Percentiles rank a stretch among this genome's conserved stretches.
Conservation (phyloP, 2,797 vertebrate species). For the Gobio occitaniae region DNA sequence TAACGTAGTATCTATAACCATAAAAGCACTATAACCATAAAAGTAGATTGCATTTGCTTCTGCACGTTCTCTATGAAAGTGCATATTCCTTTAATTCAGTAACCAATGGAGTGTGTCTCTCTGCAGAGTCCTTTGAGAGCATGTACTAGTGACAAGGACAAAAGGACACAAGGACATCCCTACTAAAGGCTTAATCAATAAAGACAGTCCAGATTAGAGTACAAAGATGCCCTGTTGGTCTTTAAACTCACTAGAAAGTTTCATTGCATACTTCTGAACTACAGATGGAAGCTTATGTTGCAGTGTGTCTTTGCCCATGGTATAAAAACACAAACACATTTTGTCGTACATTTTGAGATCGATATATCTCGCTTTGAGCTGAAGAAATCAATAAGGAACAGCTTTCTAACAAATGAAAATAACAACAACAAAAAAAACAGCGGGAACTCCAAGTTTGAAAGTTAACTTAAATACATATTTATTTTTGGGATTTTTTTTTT, state of each 20-base stretch:
- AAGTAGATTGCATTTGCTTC: neutral
- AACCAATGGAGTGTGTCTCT: conserved; percentile 20
- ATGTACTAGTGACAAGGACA: conserved; percentile 9
- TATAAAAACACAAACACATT: neutral
- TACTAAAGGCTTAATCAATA: conserved; percentile 14
- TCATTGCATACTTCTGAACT: neutral
- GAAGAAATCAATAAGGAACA: conserved; percentile 20
- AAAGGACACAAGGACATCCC: conserved; percentile 6
- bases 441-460: neutral
- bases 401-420: conserved; percentile 10
- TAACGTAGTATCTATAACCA: neutral
- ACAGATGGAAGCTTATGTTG: neutral
- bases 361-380: conserved; percentile 32
- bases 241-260: neutral
- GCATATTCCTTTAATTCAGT: conserved; percentile 16
- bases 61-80: conserved; percentile 1
- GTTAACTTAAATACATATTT: neutral
- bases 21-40: neutral
- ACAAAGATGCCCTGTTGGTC: neutral
- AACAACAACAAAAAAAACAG: neutral
- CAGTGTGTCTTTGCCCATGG: neutral
- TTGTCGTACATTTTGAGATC: conserved; percentile 5
- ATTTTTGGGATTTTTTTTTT: neutral
- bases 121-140: conserved; percentile 22
- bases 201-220: neutral